Percentiles rank a stretch among this genome's conserved stretches.
Evolutionary conservation across 2,113 vertebrate genomes (phyloP).

Genomic region (Heterotis niloticus): DNA sequence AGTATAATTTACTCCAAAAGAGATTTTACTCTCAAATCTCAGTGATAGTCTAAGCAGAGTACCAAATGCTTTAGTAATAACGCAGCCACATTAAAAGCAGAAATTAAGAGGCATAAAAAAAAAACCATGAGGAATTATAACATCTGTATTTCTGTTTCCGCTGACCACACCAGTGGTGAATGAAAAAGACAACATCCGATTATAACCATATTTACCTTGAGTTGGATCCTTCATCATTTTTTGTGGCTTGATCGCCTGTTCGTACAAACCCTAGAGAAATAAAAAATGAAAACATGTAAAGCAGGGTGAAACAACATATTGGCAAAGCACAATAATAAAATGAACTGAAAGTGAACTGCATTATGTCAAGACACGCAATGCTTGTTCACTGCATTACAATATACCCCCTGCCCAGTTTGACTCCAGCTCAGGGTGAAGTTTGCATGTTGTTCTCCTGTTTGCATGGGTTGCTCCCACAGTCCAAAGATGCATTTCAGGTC

Average conservation of each 20-base stretch:
- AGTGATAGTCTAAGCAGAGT: not conserved
- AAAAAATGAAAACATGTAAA: constrained; percentile 23
- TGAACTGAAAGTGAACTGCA: not conserved
- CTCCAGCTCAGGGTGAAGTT: too few species aligned
- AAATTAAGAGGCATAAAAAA: not conserved
- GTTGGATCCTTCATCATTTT: constrained; percentile 59
- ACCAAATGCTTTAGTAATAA: not conserved
- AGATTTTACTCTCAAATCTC: constrained; percentile 2
- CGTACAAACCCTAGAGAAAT: constrained; percentile 67
- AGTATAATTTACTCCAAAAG: not conserved
- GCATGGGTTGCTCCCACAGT: too few species aligned
- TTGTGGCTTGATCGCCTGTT: constrained; percentile 56
- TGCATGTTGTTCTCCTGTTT: too few species aligned
- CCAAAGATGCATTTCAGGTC: too few species aligned
- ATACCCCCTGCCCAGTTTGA: not conserved
- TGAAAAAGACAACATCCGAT: not conserved
- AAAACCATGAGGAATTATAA: not conserved
- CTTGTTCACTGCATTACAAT: not conserved
- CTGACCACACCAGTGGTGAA: not conserved
- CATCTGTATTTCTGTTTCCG: not conserved
- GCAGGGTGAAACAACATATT: not conserved
- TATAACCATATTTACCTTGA: constrained; percentile 63
- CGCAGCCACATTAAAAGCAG: not conserved
- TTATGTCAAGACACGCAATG: not conserved
- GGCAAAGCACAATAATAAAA: not conserved